These are phyloP conservation scores for Garra rufa DNA, from an alignment of 2,113 vertebrate genomes.

Conservation along the genomic window DNA sequence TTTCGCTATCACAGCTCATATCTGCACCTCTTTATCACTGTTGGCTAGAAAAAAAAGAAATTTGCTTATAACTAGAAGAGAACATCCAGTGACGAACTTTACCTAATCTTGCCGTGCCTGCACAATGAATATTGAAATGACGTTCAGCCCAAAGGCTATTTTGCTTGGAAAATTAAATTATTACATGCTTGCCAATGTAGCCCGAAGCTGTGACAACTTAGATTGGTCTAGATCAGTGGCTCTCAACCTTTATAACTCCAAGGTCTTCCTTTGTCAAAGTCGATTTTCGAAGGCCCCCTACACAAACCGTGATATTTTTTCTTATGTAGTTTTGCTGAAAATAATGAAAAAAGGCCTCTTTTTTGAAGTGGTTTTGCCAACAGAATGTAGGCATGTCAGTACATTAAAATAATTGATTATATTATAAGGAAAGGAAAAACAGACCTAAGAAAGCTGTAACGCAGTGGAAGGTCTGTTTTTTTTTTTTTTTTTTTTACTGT, in stretches of 20 bases:
- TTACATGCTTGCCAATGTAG: neutral
- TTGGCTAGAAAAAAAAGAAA: neutral
- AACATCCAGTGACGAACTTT: neutral
- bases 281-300: neutral
- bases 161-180: conserved; percentile 16
- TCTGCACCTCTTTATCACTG: conserved; percentile 12
- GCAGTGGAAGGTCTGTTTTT: neutral
- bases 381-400: neutral
- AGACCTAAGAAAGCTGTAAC: neutral
- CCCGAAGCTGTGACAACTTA: neutral
- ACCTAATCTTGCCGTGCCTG: neutral
- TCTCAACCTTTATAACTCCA: neutral
- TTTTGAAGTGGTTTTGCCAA: neutral
- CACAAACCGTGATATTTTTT: neutral
- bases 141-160: conserved; percentile 12
- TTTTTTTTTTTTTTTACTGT: too few relatives aligned
- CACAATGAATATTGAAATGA: conserved; percentile 10
- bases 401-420: neutral
- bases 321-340: neutral
- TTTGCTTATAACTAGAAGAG: neutral
- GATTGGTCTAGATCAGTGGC: conserved; percentile 7
- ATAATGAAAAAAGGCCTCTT: neutral
- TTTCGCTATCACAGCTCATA: neutral
- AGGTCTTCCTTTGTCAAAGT: conserved; percentile 23
- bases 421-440: neutral